Base-by-base conservation (phyloP, 2,797 vertebrate species). In the Neoniphon sammara region DNA sequence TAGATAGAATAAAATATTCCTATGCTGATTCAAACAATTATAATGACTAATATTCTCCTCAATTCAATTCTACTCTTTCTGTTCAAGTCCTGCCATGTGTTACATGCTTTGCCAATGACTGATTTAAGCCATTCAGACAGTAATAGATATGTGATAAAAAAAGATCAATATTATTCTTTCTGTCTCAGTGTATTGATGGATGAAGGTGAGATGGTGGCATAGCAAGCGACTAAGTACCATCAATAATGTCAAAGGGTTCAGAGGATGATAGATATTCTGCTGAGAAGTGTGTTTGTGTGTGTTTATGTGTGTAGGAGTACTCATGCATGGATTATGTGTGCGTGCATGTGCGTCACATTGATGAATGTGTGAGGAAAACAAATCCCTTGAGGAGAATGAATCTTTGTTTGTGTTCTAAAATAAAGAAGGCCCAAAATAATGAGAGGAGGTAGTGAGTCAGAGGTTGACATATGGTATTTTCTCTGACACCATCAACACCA, bases 381-480 rank as follows among this genome's bases (percentile, higher is more conserved):
- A 84, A 88, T 87, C 89, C 89, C 90, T 87, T 66, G 66, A 90
- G 89, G 88, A 83, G 82, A 79, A 73, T 78, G 76, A 85, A 83
- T 90, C 59, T 80, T 8, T 80, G 72, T 59, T 57, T 70, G 62
- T 62, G 12, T 60, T 61, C 56, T 87, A 91, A 89, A 91, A 91
- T 89, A 88, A 90, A 83, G 55, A 77, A 15, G 68, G 81, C 70
- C 78, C 74, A 90, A 89, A 90, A 90, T 90, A 90, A 88, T 88
- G 88, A 83, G 87, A 52, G 73, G 84, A 82, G 73, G 84, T 81
- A 52, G 76, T 92, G 91, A 93, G 81, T 92, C 90, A 91, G 75
- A 84, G 78, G 70, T 75, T 91, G 91, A 91, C 91, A 92, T 92
- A 91, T 90, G 91, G 89, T 91, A 87, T 89, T 86, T 83, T 91